These are phyloP conservation scores for Corapipo altera DNA, from an alignment of 2,113 vertebrate genomes.

Conservation along the genomic window DNA sequence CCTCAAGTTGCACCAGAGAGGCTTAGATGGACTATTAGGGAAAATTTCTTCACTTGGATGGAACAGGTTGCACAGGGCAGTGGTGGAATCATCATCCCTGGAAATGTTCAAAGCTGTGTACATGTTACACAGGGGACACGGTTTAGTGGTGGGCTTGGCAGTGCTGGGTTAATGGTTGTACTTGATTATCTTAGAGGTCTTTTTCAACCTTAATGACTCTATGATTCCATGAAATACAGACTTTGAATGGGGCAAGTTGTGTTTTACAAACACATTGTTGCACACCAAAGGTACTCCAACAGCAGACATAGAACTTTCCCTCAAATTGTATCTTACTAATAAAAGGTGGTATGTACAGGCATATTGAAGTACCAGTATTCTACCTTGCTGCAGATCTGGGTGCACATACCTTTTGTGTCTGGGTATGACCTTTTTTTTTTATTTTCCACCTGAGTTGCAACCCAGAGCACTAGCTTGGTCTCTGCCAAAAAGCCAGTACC, in stretches of 20 bases:
- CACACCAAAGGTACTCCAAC: not conserved
- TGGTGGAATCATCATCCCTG: not conserved
- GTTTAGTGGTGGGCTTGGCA: not conserved
- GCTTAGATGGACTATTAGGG: not conserved
- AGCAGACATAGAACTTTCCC: not conserved
- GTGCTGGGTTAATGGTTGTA: not conserved
- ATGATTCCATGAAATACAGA: not conserved
- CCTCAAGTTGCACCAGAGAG: not conserved
- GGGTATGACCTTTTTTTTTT: not conserved
- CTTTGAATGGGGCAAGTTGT: not conserved
- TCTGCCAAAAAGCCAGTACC: not conserved
- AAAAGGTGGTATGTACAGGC: not conserved
- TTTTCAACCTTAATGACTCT: not conserved
- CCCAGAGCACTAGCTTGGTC: not conserved
- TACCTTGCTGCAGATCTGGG: not conserved
- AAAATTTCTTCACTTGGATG: not conserved
- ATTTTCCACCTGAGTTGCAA: not conserved
- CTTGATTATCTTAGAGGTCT: not conserved
- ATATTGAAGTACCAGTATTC: not conserved
- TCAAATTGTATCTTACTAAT: not conserved
- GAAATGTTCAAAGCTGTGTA: fast-evolving
- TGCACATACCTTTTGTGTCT: not conserved
- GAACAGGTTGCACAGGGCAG: not conserved
- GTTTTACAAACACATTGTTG: not conserved
- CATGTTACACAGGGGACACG: too few relatives aligned